These are phyloP conservation scores for Cephus cinctus DNA, from an alignment of 1,140 invertebrate genomes.

Conservation along the genomic window DNA sequence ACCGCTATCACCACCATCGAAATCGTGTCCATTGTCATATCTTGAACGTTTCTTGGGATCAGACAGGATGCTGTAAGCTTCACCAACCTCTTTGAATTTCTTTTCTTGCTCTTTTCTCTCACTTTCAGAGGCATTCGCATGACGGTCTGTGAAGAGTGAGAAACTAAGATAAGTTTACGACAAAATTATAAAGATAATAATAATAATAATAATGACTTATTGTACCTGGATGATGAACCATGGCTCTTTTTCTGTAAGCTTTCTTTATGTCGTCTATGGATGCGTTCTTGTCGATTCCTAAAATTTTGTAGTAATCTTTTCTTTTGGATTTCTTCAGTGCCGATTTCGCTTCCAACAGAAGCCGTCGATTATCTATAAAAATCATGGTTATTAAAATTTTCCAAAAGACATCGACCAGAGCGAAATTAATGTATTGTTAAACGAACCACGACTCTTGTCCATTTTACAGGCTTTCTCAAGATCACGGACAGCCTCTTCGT, in stretches of 20 bases:
- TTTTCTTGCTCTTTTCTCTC: constrained; percentile 89
- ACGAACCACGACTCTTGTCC: constrained; percentile 71
- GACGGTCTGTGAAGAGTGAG: constrained; percentile 68
- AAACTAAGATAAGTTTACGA: neutral
- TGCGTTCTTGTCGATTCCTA: constrained; percentile 83
- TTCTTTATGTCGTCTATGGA: constrained; percentile 95
- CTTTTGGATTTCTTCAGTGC: constrained; percentile 88
- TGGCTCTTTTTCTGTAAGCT: constrained; percentile 88
- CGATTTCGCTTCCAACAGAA: constrained; percentile 84
- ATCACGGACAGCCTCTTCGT: constrained; percentile 87
- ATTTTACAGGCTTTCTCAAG: constrained; percentile 86
- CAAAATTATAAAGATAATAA: constrained; percentile 3
- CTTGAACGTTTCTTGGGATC: constrained; percentile 88
- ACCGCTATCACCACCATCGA: constrained; percentile 68
- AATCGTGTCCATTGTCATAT: constrained; percentile 91
- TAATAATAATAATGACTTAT: constrained; percentile 10
- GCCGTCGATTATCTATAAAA: constrained; percentile 66
- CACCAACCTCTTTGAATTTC: constrained; percentile 96
- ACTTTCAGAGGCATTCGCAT: constrained; percentile 79
- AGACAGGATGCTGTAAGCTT: constrained; percentile 93
- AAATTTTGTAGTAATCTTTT: constrained; percentile 97
- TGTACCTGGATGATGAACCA: constrained; percentile 79
- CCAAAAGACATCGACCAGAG: neutral
- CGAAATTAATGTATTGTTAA: neutral
- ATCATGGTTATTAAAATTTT: constrained; percentile 12